These are phyloP conservation scores for Tachyglossus aculeatus DNA, from an alignment of 2,797 vertebrate species.

Conservation along the genomic window DNA sequence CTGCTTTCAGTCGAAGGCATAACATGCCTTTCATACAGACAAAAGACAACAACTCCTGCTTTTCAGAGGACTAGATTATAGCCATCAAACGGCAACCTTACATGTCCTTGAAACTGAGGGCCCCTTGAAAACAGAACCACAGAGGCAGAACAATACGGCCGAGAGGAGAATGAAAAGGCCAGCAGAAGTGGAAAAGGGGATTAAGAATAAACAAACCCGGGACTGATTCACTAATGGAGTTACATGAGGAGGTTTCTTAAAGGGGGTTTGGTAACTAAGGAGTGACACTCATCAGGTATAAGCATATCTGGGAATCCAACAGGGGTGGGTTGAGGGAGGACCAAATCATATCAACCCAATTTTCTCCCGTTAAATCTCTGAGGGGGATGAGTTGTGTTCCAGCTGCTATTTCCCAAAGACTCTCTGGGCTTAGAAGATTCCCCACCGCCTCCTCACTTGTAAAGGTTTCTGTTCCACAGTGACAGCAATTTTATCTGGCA, in stretches of 20 bases:
- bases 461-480: constrained; percentile 8
- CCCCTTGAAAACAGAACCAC: constrained; percentile 7
- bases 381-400: not conserved
- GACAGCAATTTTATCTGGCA: constrained; percentile 2
- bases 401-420: not conserved
- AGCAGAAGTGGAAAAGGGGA: constrained; percentile 4
- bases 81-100: constrained; percentile 7
- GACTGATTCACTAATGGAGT: constrained; percentile 33
- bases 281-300: constrained; percentile 8
- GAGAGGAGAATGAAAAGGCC: not conserved
- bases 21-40: not conserved
- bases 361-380: not conserved
- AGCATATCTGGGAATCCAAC: not conserved
- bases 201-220: not conserved
- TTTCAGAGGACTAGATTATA: not conserved
- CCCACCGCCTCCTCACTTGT: not conserved
- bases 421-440: not conserved
- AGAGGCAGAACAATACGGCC: not conserved
- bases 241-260: constrained; percentile 18
- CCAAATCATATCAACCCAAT: not conserved
- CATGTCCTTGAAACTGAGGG: not conserved
- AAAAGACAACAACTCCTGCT: not conserved
- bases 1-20: not conserved
- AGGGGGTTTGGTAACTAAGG: constrained; percentile 25
- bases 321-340: not conserved